These are phyloP conservation scores for Belonocnema kinseyi DNA, from an alignment of 1,140 invertebrate genomes.

Conservation along the genomic window DNA sequence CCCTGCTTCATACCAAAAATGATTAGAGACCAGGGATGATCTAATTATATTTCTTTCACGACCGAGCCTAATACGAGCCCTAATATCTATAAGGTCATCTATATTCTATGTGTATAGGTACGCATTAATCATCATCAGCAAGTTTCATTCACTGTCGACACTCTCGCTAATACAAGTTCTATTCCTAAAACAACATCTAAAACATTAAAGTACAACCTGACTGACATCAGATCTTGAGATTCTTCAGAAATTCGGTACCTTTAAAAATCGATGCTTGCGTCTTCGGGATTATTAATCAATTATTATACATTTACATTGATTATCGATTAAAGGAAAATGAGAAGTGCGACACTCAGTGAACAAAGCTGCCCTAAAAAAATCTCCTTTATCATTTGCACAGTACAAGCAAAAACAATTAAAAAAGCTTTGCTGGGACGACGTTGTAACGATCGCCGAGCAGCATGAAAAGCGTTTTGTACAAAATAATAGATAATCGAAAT, in stretches of 20 bases:
- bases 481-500: conserved; percentile 13
- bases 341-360: conserved; percentile 35
- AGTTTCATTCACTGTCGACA: conserved; percentile 38
- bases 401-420: conserved; percentile 37
- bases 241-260: not conserved
- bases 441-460: conserved; percentile 27
- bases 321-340: not conserved
- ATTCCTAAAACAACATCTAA: conserved; percentile 24
- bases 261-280: not conserved
- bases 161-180: conserved; percentile 11
- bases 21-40: conserved; percentile 46
- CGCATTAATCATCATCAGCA: conserved; percentile 34
- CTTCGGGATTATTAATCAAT: not conserved
- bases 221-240: too few relatives aligned
- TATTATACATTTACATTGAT: too few relatives aligned
- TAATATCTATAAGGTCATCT: conserved; percentile 43
- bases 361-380: conserved; percentile 33
- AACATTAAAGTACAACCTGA: not conserved
- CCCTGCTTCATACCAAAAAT: conserved; percentile 73
- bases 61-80: conserved; percentile 25
- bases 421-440: conserved; percentile 38
- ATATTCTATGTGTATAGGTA: conserved; percentile 34
- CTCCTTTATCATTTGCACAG: conserved; percentile 20
- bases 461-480: conserved; percentile 31
- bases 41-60: conserved; percentile 28